Percentiles rank a stretch among this genome's conserved stretches.
Conservation (phyloP, 2,888 invertebrate genomes). For the Agonopterix subpropinquella region DNA sequence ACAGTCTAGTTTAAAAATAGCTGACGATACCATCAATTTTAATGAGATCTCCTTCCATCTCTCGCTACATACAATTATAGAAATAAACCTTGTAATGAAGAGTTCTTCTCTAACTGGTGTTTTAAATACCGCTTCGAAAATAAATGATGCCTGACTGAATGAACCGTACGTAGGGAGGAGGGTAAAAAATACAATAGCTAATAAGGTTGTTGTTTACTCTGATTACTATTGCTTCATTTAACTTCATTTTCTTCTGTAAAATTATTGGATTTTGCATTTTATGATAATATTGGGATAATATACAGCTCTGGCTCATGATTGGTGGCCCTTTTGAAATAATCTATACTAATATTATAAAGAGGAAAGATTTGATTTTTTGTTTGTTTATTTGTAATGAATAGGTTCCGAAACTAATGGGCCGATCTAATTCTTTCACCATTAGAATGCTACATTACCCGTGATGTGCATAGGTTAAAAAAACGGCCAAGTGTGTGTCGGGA, state of each 20-base stretch:
- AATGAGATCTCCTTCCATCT: slow-evolving; percentile 17
- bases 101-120: slow-evolving; percentile 23
- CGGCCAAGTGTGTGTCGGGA: too few relatives aligned
- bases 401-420: too few relatives aligned
- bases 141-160: slow-evolving; percentile 39
- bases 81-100: background rate
- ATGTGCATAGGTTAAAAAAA: too few relatives aligned
- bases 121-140: slow-evolving; percentile 23
- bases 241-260: slow-evolving; percentile 4
- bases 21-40: slow-evolving; percentile 15
- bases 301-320: too few relatives aligned
- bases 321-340: too few relatives aligned
- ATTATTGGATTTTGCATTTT: too few relatives aligned
- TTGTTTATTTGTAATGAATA: too few relatives aligned
- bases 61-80: background rate
- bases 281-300: too few relatives aligned
- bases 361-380: too few relatives aligned
- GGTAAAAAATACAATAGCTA: slow-evolving; percentile 28
- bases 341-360: too few relatives aligned
- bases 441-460: too few relatives aligned
- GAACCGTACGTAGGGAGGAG: slow-evolving; percentile 17
- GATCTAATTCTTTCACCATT: too few relatives aligned
- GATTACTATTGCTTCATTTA: slow-evolving; percentile 26
- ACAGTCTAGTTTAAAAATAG: slow-evolving; percentile 32
- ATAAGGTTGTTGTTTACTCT: slow-evolving; percentile 27